Conservation (phyloP, 2,888 invertebrate genomes). For the Lithosia quadra region DNA sequence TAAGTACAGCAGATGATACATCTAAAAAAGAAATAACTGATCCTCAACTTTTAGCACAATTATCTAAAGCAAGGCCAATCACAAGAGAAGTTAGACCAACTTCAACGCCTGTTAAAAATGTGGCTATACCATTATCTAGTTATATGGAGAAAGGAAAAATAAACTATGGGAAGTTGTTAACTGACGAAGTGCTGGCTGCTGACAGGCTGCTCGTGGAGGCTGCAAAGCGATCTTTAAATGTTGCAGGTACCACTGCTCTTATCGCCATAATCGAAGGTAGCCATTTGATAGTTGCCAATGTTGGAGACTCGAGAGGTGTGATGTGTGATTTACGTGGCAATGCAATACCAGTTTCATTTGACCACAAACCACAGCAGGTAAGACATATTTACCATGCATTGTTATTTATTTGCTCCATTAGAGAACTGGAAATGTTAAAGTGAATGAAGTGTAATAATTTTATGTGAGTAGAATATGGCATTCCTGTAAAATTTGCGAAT, state of each 20-base stretch:
- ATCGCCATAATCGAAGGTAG: slow-evolving; percentile 95
- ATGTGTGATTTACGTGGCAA: slow-evolving; percentile 97
- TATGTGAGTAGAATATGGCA: neutral
- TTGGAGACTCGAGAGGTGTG: slow-evolving; percentile 98
- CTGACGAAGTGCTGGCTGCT: slow-evolving; percentile 95
- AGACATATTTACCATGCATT: neutral
- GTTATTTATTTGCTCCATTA: neutral
- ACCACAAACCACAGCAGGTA: slow-evolving; percentile 98
- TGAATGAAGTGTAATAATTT: too few species aligned
- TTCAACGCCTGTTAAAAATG: slow-evolving; percentile 77
- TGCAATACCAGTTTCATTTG: slow-evolving; percentile 96
- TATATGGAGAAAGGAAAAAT: slow-evolving; percentile 92
- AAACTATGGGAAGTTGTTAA: slow-evolving; percentile 93
- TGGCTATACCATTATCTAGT: slow-evolving; percentile 84
- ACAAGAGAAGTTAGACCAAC: slow-evolving; percentile 88
- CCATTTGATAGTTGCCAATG: slow-evolving; percentile 96
- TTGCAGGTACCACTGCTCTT: slow-evolving; percentile 96
- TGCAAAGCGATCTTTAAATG: slow-evolving; percentile 92
- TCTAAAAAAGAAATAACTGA: slow-evolving; percentile 89
- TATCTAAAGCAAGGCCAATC: slow-evolving; percentile 87
- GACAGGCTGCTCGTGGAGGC: slow-evolving; percentile 93
- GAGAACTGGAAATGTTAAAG: too few species aligned
- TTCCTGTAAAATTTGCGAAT: too few species aligned
- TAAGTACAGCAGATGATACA: slow-evolving; percentile 88
- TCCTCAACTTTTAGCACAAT: slow-evolving; percentile 88